Evolutionary conservation across 2,797 vertebrate genomes (phyloP).

Genomic region (Pangasius larnaudii): DNA sequence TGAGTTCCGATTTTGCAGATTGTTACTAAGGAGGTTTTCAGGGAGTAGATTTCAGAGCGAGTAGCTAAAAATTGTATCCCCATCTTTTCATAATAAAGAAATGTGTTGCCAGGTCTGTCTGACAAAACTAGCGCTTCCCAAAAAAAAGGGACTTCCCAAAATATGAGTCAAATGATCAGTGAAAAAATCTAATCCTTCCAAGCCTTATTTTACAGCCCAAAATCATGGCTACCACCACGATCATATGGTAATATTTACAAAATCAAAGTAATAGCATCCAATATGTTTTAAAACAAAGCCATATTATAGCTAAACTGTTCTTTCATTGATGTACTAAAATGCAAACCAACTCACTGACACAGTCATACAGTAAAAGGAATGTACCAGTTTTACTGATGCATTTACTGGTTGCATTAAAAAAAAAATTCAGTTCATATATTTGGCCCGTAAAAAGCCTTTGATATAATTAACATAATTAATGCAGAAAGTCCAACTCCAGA

Average conservation of each 20-base stretch:
- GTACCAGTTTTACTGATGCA: background rate
- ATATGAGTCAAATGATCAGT: background rate
- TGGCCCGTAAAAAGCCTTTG: background rate
- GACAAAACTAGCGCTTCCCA: background rate
- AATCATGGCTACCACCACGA: background rate
- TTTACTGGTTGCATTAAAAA: background rate
- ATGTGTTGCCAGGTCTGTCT: background rate
- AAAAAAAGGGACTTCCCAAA: background rate
- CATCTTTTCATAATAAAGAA: background rate
- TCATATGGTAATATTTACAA: background rate
- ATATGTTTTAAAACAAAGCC: background rate
- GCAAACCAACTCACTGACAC: background rate
- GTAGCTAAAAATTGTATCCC: background rate
- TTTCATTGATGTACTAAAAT: background rate
- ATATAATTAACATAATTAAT: background rate
- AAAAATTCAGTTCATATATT: background rate
- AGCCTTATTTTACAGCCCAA: background rate
- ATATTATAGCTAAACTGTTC: background rate
- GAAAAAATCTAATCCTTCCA: background rate
- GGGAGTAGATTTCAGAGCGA: background rate
- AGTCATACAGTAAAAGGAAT: background rate
- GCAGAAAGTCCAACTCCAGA: background rate
- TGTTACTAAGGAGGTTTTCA: background rate
- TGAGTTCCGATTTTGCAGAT: conserved; percentile 58
- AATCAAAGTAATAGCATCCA: background rate